These are phyloP conservation scores for Dugesia japonica DNA, from an alignment of 2,888 invertebrate species.

Conservation along the genomic window DNA sequence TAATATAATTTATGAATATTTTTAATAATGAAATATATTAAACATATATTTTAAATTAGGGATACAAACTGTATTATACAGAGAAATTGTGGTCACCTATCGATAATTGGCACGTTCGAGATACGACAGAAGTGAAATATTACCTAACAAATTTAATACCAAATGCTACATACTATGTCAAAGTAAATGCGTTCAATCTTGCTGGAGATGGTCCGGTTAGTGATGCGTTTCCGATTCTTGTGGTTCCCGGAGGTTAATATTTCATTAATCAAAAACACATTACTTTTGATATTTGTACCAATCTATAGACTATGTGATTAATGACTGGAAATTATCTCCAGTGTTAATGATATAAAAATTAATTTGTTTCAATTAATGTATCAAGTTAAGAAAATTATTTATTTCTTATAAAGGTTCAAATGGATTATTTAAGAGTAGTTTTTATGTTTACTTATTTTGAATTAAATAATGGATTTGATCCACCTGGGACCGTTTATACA, in stretches of 20 bases:
- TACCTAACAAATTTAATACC: constrained; percentile 21
- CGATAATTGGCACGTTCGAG: background rate
- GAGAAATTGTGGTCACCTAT: constrained; percentile 7
- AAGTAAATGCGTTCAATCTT: constrained; percentile 26
- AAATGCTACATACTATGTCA: constrained; percentile 27
- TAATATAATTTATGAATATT: too few species aligned
- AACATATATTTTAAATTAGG: background rate
- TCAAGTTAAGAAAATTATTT: too few species aligned
- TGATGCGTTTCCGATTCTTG: constrained; percentile 29
- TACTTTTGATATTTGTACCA: too few species aligned
- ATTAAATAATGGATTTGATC: background rate
- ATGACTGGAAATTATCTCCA: too few species aligned
- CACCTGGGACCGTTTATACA: background rate
- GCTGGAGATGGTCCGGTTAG: constrained; percentile 31
- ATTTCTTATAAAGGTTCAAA: too few species aligned
- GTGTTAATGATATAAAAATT: too few species aligned
- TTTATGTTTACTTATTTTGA: background rate
- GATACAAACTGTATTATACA: constrained; percentile 26
- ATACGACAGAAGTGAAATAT: background rate
- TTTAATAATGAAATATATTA: too few species aligned
- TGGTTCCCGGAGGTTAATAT: constrained; percentile 20
- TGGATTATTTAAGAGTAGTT: too few species aligned
- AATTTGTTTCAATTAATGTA: too few species aligned
- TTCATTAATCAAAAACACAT: too few species aligned
- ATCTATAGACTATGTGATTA: too few species aligned